Base-by-base conservation (phyloP, 2,797 vertebrate genomes). In the Sebastes paucispinis region DNA sequence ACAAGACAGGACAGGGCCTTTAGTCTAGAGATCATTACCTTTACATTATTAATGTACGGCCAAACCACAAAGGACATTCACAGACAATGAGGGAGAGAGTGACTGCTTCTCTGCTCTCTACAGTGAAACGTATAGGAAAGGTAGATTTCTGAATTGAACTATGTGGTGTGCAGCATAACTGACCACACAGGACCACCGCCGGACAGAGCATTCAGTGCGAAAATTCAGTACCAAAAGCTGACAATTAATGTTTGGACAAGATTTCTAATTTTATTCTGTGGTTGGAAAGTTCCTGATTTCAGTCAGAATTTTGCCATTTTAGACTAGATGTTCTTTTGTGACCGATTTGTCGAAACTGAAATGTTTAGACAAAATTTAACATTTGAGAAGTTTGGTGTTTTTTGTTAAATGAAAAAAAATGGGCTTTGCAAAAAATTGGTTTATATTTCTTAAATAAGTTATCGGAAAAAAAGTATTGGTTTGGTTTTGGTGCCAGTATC, bases 21-120 rank as follows among this genome's bases (percentile, higher is more conserved):
- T 94, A 94, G 95, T 94, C 93, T 90, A 90, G 94, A 93, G 95
- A 95, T 95, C 93, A 93, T 94, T 95, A 94, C 94, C 89, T 95
- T 95, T 96, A 94, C 94, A 96, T 96, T 95, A 95, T 95, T 94
- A 94, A 95, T 94, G 92, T 94, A 94, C 90, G 88, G 91, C 87
- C 87, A 94, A 94, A 95, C 94, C 95, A 94, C 95, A 95, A 90
- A 96, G 95, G 95, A 94, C 94, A 90, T 89, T 91, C 86, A 62
- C 90, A 93, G 92, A 90, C 89, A 90, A 89, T 88, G 90, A 93
- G 88, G 85, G 83, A 81, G 80, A 84, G 83, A 87, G 79, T 58
- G 83, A 84, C 81, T 89, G 75, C 78, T 57, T 83, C 81, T 80
- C 73, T 84, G 71, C 52, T 85, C 79, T 89, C 77, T 50, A 32